Base-by-base conservation (phyloP, 2,888 invertebrate species). In the Cheilosia vernalis region DNA sequence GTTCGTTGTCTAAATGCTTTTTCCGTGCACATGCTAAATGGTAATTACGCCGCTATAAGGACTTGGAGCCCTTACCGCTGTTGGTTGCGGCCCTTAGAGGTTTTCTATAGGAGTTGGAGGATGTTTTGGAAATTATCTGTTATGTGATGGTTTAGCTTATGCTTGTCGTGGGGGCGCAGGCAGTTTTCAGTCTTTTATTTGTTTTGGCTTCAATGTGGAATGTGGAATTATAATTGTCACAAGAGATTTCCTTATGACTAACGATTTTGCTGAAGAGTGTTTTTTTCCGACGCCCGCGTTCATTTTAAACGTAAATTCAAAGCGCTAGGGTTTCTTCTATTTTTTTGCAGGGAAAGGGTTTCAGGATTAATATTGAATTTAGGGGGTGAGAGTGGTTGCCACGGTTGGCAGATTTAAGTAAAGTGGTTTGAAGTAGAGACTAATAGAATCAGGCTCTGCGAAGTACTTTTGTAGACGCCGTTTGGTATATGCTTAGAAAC, bases 11-110 rank as follows among this genome's bases (percentile, higher is more conserved):
- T 63, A 64, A 74, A 72, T 79, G 73, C 33, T 79, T 79, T 77
- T 76, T 72, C 21, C 67, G 63, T 81, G 77, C 81, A 81, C 85
- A 86, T 81, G 85, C 85, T 80, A 81, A 86, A 86, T 81, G 85
- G 81, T 81, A 81, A 86, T 86, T 86, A 86, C 67, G 72, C 53
- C 81, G 77, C 81, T 80, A 37, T 37, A 86, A 80, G 80, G 66
- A 85, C 84, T 70, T 42, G 56, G 40, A 76, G 70, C 60, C 84
- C 56, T 63, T 37, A 19, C 49, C 53, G 37, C 64, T 63, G 17
- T 13, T 53, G 63, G 47, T 63, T 55, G 33, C 19, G 24, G 40
- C 42, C 58, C 79, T 79, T 51, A 64, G 67, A 78, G 73, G 56
- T 73, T 69, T 78, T 51, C 24, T 13, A 15, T 5, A 37, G 10